Conservation (phyloP, 2,888 invertebrate genomes). For the Cheilosia variabilis region DNA sequence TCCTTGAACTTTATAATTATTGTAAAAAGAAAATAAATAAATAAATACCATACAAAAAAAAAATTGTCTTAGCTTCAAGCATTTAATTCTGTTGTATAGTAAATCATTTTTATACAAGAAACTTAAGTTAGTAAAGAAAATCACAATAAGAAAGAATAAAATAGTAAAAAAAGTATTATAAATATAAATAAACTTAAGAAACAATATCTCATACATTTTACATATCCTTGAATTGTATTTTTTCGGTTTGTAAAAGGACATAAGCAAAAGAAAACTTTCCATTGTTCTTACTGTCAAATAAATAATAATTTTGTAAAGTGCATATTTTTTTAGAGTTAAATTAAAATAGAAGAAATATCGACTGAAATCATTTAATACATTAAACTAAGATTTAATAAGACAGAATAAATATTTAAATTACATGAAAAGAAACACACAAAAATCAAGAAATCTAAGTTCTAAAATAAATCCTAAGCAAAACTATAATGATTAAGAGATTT, state of each 20-base stretch:
- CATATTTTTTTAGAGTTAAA: conserved; percentile 22
- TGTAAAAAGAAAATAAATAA: conserved; percentile 38
- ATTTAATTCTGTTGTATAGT: conserved; percentile 52
- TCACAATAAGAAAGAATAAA: background rate
- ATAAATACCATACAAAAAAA: background rate
- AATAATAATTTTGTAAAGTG: conserved; percentile 53
- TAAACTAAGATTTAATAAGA: conserved; percentile 18
- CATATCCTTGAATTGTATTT: conserved; percentile 62
- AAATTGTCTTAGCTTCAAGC: conserved; percentile 25
- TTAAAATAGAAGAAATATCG: conserved; percentile 49
- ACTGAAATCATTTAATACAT: conserved; percentile 63
- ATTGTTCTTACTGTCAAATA: conserved; percentile 26
- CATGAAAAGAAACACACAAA: conserved; percentile 2
- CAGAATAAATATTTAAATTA: background rate
- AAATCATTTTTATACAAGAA: conserved; percentile 50
- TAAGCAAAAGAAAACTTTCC: conserved; percentile 7
- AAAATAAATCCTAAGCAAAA: conserved; percentile 20
- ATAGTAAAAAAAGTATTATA: conserved; percentile 5
- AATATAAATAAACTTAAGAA: conserved; percentile 40
- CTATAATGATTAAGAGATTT: conserved; percentile 6
- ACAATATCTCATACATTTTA: conserved; percentile 65
- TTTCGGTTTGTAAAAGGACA: conserved; percentile 8
- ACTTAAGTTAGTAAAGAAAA: conserved; percentile 4
- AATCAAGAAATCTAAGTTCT: conserved; percentile 28
- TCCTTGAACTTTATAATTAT: conserved; percentile 4